Conservation (phyloP, 2,797 vertebrate genomes). For the Prionace glauca region DNA sequence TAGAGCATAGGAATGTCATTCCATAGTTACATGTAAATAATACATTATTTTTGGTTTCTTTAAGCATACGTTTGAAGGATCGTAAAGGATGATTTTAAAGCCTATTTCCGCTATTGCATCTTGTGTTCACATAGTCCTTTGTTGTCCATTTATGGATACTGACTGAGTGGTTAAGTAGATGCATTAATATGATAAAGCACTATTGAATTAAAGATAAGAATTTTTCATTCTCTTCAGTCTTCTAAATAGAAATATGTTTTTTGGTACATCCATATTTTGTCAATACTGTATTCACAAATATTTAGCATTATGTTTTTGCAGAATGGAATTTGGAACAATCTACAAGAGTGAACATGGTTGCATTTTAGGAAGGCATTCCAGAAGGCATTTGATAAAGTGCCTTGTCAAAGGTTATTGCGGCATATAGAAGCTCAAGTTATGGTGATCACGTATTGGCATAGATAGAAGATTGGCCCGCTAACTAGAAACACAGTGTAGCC, state of each 20-base stretch:
- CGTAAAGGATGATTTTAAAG: background rate
- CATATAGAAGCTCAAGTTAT: too few species aligned
- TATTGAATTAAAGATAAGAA: background rate
- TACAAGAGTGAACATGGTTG: background rate
- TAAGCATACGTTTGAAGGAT: background rate
- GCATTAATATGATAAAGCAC: background rate
- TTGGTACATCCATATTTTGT: background rate
- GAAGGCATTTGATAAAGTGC: too few species aligned
- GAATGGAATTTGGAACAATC: background rate
- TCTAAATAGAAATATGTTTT: background rate
- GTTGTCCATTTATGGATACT: background rate
- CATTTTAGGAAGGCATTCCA: background rate
- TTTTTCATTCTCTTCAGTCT: background rate
- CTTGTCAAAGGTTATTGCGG: too few species aligned
- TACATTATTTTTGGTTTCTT: background rate
- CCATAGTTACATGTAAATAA: background rate
- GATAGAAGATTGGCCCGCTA: too few species aligned
- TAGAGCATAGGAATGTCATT: background rate
- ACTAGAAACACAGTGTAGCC: too few species aligned
- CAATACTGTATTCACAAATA: background rate
- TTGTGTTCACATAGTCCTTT: background rate
- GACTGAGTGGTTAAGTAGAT: background rate
- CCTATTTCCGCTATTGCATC: background rate
- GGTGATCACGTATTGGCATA: too few species aligned
- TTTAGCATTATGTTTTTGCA: background rate